Percentiles rank a stretch among this genome's conserved stretches.
phyloP scores from a whole-genome alignment of 2,888 invertebrate species.

The Drosophila vallismaia region DNA sequence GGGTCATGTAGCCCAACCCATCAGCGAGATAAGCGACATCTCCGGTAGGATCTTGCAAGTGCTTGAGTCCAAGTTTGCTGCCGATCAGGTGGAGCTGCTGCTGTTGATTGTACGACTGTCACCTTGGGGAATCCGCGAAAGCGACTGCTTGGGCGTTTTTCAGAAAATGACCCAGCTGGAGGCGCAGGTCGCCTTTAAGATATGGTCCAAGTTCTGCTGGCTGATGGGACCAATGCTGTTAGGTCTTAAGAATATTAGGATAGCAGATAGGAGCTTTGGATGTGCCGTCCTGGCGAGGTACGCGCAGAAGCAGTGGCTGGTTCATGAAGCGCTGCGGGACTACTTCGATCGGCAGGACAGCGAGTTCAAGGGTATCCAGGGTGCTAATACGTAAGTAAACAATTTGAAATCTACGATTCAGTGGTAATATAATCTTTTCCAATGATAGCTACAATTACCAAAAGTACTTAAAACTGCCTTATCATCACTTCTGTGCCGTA shows the following conservation, averaged over 20 bases:
- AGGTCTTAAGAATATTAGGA: slow-evolving; percentile 81
- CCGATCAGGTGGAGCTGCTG: slow-evolving; percentile 87
- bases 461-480: slow-evolving; percentile 92
- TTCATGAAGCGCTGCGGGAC: slow-evolving; percentile 80
- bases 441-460: slow-evolving; percentile 89
- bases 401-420: not conserved
- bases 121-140: slow-evolving; percentile 91
- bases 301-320: slow-evolving; percentile 78
- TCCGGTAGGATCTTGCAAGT: slow-evolving; percentile 88
- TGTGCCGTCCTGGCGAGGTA: slow-evolving; percentile 81
- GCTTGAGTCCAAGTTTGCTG: slow-evolving; percentile 88
- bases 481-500: slow-evolving; percentile 86
- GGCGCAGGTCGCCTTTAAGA: slow-evolving; percentile 79
- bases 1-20: slow-evolving; percentile 85
- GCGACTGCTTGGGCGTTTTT: slow-evolving; percentile 86
- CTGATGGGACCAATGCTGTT: slow-evolving; percentile 83
- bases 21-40: slow-evolving; percentile 85
- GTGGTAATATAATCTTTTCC: not conserved
- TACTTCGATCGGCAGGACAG: slow-evolving; percentile 80
- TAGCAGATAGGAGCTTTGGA: slow-evolving; percentile 82
- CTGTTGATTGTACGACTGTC: slow-evolving; percentile 90
- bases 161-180: slow-evolving; percentile 80
- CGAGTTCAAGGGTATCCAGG: slow-evolving; percentile 64
- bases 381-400: slow-evolving; percentile 61
- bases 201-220: slow-evolving; percentile 84